Evolutionary conservation across 2,113 vertebrate genomes (phyloP).

Genomic region (Indri indri): DNA sequence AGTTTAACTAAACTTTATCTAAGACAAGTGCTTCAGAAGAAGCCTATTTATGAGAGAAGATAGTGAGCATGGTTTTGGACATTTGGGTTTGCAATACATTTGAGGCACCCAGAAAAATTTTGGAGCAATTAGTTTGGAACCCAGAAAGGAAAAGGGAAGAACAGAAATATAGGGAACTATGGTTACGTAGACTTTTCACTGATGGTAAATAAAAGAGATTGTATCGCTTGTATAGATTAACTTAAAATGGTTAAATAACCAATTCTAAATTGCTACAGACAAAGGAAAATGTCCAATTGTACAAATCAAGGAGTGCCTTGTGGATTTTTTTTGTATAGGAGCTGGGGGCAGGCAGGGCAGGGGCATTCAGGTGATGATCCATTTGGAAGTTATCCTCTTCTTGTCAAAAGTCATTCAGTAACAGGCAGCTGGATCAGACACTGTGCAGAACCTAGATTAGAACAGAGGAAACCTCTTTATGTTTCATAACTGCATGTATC

Average conservation of each 20-base stretch:
- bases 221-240: not conserved
- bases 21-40: not conserved
- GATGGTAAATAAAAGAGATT: not conserved
- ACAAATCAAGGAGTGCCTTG: not conserved
- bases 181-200: not conserved
- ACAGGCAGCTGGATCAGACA: not conserved
- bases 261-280: not conserved
- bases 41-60: not conserved
- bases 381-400: not conserved
- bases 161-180: not conserved
- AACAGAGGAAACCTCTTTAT: not conserved
- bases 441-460: not conserved
- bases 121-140: not conserved
- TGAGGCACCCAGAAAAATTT: not conserved
- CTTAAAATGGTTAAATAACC: not conserved
- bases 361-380: not conserved
- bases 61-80: not conserved
- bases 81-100: not conserved
- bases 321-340: not conserved
- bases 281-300: not conserved
- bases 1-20: not conserved
- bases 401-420: not conserved
- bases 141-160: not conserved
- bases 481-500: not conserved
- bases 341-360: no score